Conservation (phyloP, 64 coral and sea anemone species). For the Montipora efflorescens region DNA sequence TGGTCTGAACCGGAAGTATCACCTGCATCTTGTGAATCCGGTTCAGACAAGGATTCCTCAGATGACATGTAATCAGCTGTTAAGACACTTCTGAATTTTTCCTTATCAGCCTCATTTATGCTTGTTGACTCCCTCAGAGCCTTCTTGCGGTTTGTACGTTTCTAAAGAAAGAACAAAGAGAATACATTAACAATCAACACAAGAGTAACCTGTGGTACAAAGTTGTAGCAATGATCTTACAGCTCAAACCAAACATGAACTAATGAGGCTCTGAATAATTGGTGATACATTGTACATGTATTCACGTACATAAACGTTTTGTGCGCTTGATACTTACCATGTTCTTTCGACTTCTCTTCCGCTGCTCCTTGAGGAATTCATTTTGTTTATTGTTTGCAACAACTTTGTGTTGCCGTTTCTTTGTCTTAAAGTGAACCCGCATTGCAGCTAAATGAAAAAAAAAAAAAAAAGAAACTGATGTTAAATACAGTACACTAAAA, state of each 20-base stretch:
- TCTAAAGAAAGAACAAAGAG: not conserved
- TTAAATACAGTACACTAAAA: not conserved
- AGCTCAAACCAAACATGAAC: not conserved
- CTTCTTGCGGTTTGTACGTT: not conserved
- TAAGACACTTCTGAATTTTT: not conserved
- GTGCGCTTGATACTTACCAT: not conserved
- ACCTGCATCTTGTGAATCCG: not conserved
- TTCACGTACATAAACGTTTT: no score
- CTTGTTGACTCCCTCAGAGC: slow-evolving; percentile 32
- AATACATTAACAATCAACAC: not conserved
- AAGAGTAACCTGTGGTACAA: not conserved
- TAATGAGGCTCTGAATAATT: not conserved
- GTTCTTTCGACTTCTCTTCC: not conserved
- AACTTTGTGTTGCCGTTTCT: not conserved
- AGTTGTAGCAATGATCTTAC: not conserved
- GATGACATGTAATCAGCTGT: slow-evolving; percentile 50
- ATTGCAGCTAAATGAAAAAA: slow-evolving; percentile 19
- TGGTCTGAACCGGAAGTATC: not conserved
- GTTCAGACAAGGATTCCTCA: slow-evolving; percentile 52
- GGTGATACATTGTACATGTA: no score
- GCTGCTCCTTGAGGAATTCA: not conserved
- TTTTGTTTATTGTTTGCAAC: not conserved
- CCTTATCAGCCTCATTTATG: slow-evolving; percentile 27
- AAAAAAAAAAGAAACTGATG: not conserved
- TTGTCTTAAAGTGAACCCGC: slow-evolving; percentile 11